Evolutionary conservation across 2,113 vertebrate genomes (phyloP).

Genomic region (Amblyopsis rosae): DNA sequence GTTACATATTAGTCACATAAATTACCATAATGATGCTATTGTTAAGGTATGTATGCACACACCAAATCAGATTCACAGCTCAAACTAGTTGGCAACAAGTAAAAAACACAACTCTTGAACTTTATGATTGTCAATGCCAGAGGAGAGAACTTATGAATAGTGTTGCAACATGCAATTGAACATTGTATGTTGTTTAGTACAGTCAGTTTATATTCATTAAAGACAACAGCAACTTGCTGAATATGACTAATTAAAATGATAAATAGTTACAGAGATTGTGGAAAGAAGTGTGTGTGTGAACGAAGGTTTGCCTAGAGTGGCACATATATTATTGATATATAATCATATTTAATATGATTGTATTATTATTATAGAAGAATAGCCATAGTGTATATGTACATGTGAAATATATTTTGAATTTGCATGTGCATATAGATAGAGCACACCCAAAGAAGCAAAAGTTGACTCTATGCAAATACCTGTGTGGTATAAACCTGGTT

Average conservation of each 20-base stretch:
- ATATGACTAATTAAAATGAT: not conserved
- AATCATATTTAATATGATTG: not conserved
- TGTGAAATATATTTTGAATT: constrained; percentile 3
- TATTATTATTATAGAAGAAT: not conserved
- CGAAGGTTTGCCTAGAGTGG: too few relatives aligned
- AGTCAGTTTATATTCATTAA: too few relatives aligned
- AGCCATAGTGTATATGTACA: not conserved
- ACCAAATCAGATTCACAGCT: constrained; percentile 45
- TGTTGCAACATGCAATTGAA: constrained; percentile 9
- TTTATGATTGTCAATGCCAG: constrained; percentile 7
- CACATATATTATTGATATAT: not conserved
- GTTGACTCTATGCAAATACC: constrained; percentile 61
- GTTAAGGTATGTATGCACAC: constrained; percentile 33
- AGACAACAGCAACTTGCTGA: not conserved
- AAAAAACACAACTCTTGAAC: constrained; percentile 57
- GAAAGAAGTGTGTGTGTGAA: not conserved
- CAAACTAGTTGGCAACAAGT: constrained; percentile 54
- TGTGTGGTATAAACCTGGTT: constrained; percentile 39
- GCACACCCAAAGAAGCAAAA: not conserved
- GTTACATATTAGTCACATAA: constrained; percentile 34
- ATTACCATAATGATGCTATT: constrained; percentile 40
- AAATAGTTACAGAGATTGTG: not conserved
- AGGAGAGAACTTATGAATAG: constrained; percentile 13
- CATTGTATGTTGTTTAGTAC: not conserved
- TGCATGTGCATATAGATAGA: constrained; percentile 7